A percentile compares a stretch with the other conserved stretches of the same genome.
These are phyloP conservation scores for Pachycephala philippinensis DNA, from an alignment of 2,113 vertebrate genomes.

Conservation along the genomic window DNA sequence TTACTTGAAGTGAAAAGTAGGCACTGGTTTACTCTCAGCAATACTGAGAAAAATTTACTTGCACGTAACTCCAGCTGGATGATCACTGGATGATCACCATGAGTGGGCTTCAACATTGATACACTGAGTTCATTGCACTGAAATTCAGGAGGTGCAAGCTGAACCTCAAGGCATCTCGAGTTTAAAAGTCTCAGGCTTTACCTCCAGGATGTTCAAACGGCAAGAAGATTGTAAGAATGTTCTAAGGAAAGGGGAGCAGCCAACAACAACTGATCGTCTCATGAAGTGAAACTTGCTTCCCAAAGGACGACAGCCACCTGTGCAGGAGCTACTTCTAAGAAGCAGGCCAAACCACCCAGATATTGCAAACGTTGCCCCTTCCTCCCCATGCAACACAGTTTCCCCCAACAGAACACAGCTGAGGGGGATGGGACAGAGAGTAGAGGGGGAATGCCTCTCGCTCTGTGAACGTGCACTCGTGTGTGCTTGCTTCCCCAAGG, in stretches of 20 bases:
- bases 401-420: not conserved
- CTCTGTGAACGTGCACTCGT: not conserved
- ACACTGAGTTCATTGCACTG: not conserved
- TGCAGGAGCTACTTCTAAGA: not conserved
- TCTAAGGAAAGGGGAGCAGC: not conserved
- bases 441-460: not conserved
- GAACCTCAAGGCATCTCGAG: not conserved
- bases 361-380: not conserved
- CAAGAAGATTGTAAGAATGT: not conserved
- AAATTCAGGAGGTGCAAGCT: not conserved
- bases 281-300: not conserved
- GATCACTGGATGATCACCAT: not conserved
- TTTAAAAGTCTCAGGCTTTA: not conserved
- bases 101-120: not conserved
- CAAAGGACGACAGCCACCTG: not conserved
- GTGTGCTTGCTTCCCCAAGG: not conserved
- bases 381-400: not conserved
- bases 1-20: not conserved
- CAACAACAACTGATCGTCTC: not conserved
- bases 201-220: accelerated
- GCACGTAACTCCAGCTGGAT: not conserved
- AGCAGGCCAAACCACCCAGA: accelerated
- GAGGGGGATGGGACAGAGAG: not conserved
- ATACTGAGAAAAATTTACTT: not conserved
- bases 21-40: not conserved